A percentile compares a stretch with the other conserved stretches of the same genome.
Conservation (phyloP, 2,113 vertebrate species). For the Micronycteris hirsuta region DNA sequence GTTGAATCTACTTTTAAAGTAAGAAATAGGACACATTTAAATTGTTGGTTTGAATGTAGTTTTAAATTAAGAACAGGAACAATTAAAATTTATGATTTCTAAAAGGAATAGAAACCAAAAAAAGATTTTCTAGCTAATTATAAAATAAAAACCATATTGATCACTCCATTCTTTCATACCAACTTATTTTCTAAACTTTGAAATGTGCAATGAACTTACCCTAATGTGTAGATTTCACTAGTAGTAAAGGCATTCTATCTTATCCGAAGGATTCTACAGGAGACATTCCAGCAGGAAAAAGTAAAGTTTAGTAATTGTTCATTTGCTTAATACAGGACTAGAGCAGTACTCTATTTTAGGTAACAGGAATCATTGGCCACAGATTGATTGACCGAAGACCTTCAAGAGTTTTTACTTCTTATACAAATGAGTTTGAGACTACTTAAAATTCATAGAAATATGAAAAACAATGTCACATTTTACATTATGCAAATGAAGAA, state of each 20-base stretch:
- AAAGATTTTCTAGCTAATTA: not conserved
- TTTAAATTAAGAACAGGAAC: conserved; percentile 12
- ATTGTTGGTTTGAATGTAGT: not conserved
- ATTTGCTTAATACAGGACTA: not conserved
- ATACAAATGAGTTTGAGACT: not conserved
- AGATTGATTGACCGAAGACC: not conserved
- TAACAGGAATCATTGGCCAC: not conserved
- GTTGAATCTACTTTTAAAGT: not conserved
- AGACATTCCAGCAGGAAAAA: not conserved
- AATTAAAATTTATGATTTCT: not conserved
- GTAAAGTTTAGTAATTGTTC: not conserved
- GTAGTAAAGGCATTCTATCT: not conserved
- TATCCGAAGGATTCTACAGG: not conserved
- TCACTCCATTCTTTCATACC: not conserved
- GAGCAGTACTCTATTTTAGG: not conserved
- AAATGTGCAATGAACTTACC: not conserved
- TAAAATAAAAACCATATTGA: not conserved
- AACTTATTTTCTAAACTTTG: not conserved
- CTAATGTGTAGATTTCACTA: not conserved
- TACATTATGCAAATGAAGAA: not conserved
- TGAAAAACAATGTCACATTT: not conserved
- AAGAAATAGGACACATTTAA: not conserved
- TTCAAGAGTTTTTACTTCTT: not conserved
- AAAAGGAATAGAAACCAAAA: not conserved
- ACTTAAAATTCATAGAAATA: not conserved